Evolutionary conservation across 2,797 vertebrate genomes (phyloP), one percentile per base, ranked within the genome.

Genomic region (Aulostomus chinensis): DNA sequence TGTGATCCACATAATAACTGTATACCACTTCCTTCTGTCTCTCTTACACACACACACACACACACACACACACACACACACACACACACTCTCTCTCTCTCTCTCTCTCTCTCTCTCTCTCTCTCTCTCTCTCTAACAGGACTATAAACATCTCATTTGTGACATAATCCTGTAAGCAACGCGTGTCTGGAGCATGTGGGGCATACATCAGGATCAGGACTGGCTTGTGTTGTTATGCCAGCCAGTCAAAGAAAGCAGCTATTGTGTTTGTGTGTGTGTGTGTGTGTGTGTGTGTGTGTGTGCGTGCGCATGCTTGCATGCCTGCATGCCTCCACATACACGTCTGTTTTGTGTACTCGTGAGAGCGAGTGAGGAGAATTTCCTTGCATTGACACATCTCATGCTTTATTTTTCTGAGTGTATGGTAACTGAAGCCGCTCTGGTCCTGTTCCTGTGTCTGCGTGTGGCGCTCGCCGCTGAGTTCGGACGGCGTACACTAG

Each of bases 241-340:
- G 75, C 71, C 76, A 75, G 85, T 88, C 84, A 91, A 88, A 93
- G 90, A 90, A 94, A 92, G 93, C 81, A 81, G 84, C 89, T 88
- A 92, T 93, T 95, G 91, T 95, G 76, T 81, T 60, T 79, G 58
- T 76, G 81, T 78, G 24, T 15, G 1, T 15, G 28, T 12, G 33
- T 49, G 26, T 55, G 29, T 45, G 13, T 16, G 24, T 25, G 24
- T 25, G 24, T 25, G 24, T 25, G 24, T 2, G 24, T 25, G 24
- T 13, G 29, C 33, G 45, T 38, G 25, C 1, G 11, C 29, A 11
- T 35, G 29, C 40, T 59, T 9, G 26, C 41, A 31, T 9, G 15
- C 51, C 8, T 36, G 29, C 64, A 17, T 21, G 29, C 18, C 17
- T 43, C 30, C 50, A 78, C 68, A 70, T 88, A 25, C 6, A 2